Percentiles rank a stretch among this genome's conserved stretches.
Evolutionary conservation across 2,797 vertebrate genomes (phyloP).

Genomic region (Heliangelus exortis): DNA sequence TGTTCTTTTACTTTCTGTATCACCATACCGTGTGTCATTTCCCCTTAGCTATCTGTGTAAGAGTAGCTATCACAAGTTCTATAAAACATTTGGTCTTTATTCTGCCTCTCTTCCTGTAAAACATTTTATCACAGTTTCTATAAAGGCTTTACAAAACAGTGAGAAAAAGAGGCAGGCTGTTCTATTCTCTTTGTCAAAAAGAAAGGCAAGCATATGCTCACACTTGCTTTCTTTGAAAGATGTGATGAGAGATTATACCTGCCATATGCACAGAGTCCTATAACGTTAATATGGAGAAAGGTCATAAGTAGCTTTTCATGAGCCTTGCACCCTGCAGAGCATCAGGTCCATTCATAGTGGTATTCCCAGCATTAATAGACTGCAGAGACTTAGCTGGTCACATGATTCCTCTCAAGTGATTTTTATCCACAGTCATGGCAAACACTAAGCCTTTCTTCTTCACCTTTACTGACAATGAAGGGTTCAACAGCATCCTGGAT

Average conservation of each 20-base stretch:
- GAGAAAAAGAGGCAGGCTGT: background rate
- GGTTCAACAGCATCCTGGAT: background rate
- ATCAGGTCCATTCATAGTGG: background rate
- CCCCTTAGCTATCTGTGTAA: background rate
- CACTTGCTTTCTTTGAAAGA: conserved; percentile 14
- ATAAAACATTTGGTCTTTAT: conserved; percentile 4
- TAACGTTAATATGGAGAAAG: background rate
- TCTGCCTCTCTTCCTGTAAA: conserved; percentile 20
- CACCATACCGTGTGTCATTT: background rate
- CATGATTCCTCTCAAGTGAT: background rate
- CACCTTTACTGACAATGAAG: background rate
- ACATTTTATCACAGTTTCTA: conserved; percentile 20
- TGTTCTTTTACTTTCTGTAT: conserved; percentile 6
- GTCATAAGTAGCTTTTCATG: background rate
- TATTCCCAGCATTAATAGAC: conserved; percentile 5
- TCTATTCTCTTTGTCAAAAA: background rate
- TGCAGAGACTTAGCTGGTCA: background rate
- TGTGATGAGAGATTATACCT: background rate
- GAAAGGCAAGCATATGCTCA: background rate
- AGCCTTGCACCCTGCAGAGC: background rate
- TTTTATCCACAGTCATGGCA: background rate
- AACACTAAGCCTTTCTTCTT: background rate
- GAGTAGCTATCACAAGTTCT: background rate
- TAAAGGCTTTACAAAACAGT: conserved; percentile 16
- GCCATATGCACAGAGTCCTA: background rate